Evolutionary conservation across 2,888 invertebrate species (phyloP).

Genomic region (Caenorhabditis sp.): DNA sequence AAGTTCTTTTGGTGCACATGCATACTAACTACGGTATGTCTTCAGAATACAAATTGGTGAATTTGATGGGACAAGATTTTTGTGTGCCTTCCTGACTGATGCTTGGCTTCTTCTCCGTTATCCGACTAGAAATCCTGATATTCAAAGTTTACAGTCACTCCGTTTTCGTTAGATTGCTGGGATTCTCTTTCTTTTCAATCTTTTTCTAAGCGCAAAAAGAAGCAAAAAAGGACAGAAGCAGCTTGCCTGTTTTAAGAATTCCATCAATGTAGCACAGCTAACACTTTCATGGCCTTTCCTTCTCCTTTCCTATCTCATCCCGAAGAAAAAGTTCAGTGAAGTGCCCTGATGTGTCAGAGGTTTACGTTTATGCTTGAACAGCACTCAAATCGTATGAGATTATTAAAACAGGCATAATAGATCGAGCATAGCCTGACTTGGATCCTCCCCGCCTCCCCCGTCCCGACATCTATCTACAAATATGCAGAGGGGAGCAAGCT

Average conservation of each 20-base stretch:
- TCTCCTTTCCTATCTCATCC: no score
- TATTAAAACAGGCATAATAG: constrained; percentile 60
- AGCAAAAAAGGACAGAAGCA: background rate
- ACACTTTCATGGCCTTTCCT: constrained; percentile 14
- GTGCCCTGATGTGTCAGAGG: constrained; percentile 18
- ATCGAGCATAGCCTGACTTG: constrained; percentile 51
- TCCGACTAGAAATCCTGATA: no score
- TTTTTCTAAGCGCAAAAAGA: no score
- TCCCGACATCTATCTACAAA: constrained; percentile 42
- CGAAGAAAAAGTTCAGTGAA: background rate
- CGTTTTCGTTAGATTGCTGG: no score
- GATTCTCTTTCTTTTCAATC: no score
- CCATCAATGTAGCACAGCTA: constrained; percentile 24
- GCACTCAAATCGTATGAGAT: constrained; percentile 47
- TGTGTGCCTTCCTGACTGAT: no score
- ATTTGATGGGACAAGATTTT: no score
- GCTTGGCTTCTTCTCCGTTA: no score
- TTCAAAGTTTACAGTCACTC: no score
- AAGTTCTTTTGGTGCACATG: constrained; percentile 39
- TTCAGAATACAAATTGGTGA: constrained; percentile 34
- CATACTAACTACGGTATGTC: constrained; percentile 45
- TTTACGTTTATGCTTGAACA: constrained; percentile 50
- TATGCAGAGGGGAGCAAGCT: constrained; percentile 30
- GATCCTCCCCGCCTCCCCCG: constrained; percentile 1
- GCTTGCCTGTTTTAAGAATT: constrained; percentile 25